Base-by-base conservation (phyloP, 2,888 invertebrate genomes). In the Eupithecia subumbrata region DNA sequence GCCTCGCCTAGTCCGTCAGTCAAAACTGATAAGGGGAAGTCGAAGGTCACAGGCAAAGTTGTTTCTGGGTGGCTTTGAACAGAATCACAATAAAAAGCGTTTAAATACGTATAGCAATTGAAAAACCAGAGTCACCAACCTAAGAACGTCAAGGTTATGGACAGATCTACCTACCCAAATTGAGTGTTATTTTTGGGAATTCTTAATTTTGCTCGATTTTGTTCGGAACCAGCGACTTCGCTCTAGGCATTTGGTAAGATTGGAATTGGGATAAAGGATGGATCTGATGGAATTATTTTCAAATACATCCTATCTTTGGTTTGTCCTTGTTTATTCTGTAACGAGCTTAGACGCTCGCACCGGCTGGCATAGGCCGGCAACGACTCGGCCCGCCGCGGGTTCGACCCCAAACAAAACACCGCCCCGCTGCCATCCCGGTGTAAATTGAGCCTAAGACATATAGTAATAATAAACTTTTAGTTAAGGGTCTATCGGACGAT, bases 61-160 rank as follows among this genome's bases (percentile, higher is more conserved):
- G 96, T 97, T 78, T 96, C 97, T 22, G 97, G 97, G 1, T 97
- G 97, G 97, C 95, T 97, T 73, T 97, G 95, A 93, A 73, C 37
- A 37, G 60, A 68, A 22, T 14, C 52, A 60, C 60, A 7, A n/a
- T 16, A 64, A 37, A 30, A 37, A 22, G 5, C 12, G n/a, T 40
- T 37, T 5, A n/a, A 34, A 66, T 18, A 66, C 8, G 14, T 25
- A 63, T n/a, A 52, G 52, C n/a, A 56, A 56, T 3, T 12, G 22
- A 5, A 22, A 60, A 56, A 56, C 4, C 56, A 11, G 22, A 11
- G 56, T 16, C 5, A 52, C 52, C n/a, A 8, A n/a, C n/a, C 52
- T 22, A n/a, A 52, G n/a, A 52, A 52, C 4, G 9, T 22, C 11
- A 52, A 52, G 52, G 3, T 48, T 22, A 52, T 22, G 0, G 11